Base-by-base conservation (phyloP, 2,888 invertebrate genomes). In the Melolontha melolontha region DNA sequence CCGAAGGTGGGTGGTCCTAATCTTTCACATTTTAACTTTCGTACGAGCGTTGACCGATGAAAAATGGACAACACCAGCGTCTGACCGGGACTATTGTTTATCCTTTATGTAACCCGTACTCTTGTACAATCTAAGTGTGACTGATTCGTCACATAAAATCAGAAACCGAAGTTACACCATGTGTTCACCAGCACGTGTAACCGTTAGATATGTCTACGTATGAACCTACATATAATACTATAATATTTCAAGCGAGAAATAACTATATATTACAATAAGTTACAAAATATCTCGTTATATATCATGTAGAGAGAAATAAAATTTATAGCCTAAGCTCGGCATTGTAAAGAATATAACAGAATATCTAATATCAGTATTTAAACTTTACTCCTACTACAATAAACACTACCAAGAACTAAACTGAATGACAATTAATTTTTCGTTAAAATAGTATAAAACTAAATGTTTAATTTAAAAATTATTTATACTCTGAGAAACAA, bases 1-100 rank as follows among this genome's bases (percentile, higher is more conserved):
- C 68, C 50, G 57, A 68, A 59, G 64, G 64, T 64, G 68, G 68
- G 68, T 68, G 68, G 68, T 68, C 68, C 65, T 68, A 68, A 68
- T 68, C 68, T 68, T 59, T 64, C 50, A 64, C 64, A 59, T 68
- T 68, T 67, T 59, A 54, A 54, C 59, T 67, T 63, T 63, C 54
- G 44, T 57, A 57, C 57, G 51, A 51, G 16, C 64, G 51, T 51
- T 64, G 64, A 64, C 64, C 64, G 64, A 64, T 64, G 64, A 64
- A 64, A 63, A 64, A 62, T 62, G 62, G 47, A 57, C 39, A 57
- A 57, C 57, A 17, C 27, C 22, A 22, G 29, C 27, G 42, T 57
- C 44, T 42, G 57, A 57, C 42, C 57, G 29, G 29, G 55, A 22
- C 42, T 22, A 44, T 57, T 57, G 54, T 55, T 55, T 55, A 55